phyloP scores from a whole-genome alignment of 2,113 vertebrate species.

The Plecotus auritus region DNA sequence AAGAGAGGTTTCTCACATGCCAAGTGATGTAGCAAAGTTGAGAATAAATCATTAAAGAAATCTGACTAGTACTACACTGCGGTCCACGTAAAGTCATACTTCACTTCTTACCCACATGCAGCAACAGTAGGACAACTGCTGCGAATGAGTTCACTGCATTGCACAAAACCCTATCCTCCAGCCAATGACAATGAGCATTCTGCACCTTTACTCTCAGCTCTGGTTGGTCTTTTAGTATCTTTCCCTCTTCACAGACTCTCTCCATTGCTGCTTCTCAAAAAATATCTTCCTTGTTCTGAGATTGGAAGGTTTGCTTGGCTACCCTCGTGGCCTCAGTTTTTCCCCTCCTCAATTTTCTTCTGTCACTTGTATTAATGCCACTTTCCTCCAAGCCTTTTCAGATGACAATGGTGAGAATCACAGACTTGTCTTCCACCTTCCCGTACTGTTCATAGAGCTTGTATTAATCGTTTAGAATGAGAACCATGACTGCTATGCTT shows the following conservation, averaged over 20 bases:
- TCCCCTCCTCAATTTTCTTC: neutral
- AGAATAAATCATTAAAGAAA: conserved; percentile 50
- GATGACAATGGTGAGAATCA: neutral
- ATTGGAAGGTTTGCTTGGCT: neutral
- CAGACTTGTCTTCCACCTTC: neutral
- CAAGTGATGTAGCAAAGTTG: conserved; percentile 44
- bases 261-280: neutral
- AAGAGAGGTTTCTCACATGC: conserved; percentile 48
- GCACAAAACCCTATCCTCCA: neutral
- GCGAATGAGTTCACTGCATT: neutral
- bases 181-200: neutral
- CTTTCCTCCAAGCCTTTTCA: neutral
- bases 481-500: neutral
- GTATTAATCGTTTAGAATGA: neutral
- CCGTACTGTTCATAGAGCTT: neutral
- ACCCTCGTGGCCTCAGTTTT: neutral
- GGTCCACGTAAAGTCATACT: conserved; percentile 17
- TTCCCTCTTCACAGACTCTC: neutral
- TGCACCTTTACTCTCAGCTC: neutral
- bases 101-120: neutral
- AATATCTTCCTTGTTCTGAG: neutral
- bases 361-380: neutral
- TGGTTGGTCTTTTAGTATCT: neutral
- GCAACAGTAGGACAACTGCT: neutral
- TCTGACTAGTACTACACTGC: neutral